Conservation (phyloP, 2,113 vertebrate species). For the Polyodon spathula region DNA sequence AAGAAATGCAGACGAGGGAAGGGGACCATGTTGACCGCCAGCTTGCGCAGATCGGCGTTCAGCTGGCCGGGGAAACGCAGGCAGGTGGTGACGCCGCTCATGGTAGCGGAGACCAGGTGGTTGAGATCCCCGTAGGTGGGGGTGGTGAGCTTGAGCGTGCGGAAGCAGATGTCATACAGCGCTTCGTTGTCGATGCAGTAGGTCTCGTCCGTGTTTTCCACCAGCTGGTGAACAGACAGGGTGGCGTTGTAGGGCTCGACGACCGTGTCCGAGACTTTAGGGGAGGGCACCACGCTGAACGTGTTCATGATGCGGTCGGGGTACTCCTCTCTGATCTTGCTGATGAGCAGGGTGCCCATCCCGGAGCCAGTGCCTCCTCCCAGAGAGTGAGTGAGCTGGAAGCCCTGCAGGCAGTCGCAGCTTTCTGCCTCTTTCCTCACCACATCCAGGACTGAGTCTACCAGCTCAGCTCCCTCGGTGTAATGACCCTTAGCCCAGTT, state of each 20-base stretch:
- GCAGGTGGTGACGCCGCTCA: conserved; percentile 69
- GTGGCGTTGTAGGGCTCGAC: conserved; percentile 72
- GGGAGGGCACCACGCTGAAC: conserved; percentile 67
- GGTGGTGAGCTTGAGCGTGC: conserved; percentile 66
- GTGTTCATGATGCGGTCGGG: conserved; percentile 72
- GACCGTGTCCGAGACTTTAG: conserved; percentile 67
- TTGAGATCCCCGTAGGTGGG: conserved; percentile 67
- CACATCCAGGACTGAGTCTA: conserved; percentile 64
- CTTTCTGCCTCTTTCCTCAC: conserved; percentile 68
- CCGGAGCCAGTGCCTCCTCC: conserved; percentile 64
- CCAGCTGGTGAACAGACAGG: conserved; percentile 64
- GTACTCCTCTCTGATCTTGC: conserved; percentile 68
- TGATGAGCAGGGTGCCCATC: conserved; percentile 68
- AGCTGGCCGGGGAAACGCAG: conserved; percentile 68
- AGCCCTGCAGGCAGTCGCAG: conserved; percentile 67
- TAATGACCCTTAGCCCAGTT: conserved; percentile 72
- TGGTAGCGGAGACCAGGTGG: conserved; percentile 65
- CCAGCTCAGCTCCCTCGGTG: conserved; percentile 66
- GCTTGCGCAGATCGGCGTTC: conserved; percentile 62
- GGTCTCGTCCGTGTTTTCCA: conserved; percentile 70
- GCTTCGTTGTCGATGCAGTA: conserved; percentile 71
- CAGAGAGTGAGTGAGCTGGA: conserved; percentile 68
- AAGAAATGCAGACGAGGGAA: conserved; percentile 73
- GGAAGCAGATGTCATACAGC: conserved; percentile 69
- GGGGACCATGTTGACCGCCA: conserved; percentile 70